Percentiles rank a stretch among this genome's conserved stretches.
phyloP scores from a whole-genome alignment of 1,140 invertebrate genomes.

The Brachionus sp. region DNA sequence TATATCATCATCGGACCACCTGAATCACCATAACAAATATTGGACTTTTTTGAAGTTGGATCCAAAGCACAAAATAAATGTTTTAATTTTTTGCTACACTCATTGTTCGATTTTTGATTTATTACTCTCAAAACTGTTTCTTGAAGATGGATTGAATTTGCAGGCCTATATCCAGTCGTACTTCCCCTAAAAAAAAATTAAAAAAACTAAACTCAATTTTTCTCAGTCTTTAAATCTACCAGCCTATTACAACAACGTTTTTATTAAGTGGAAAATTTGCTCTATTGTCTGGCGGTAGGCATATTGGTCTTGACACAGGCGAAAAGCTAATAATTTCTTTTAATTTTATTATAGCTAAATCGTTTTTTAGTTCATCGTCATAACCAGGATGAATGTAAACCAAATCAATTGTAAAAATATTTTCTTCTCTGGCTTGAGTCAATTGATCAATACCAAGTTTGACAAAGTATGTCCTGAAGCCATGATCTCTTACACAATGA shows the following conservation, averaged over 20 bases:
- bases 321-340: conserved; percentile 4
- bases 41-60: neutral
- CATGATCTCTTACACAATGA: conserved; percentile 15
- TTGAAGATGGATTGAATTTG: neutral
- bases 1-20: conserved; percentile 38
- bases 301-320: neutral
- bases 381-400: neutral
- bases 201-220: neutral
- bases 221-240: neutral
- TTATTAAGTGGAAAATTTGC: neutral
- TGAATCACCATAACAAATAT: conserved; percentile 43
- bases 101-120: neutral
- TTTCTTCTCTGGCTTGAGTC: neutral
- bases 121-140: conserved; percentile 18
- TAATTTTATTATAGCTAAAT: neutral
- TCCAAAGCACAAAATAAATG: conserved; percentile 5
- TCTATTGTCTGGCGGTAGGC: neutral
- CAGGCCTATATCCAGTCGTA: neutral
- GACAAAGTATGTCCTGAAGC: neutral
- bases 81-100: neutral
- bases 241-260: conserved; percentile 15
- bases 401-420: neutral
- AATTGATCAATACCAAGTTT: neutral
- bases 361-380: neutral
- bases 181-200: neutral